phyloP scores from a whole-genome alignment of 2,888 invertebrate species.

The Coelopa pilipes region DNA sequence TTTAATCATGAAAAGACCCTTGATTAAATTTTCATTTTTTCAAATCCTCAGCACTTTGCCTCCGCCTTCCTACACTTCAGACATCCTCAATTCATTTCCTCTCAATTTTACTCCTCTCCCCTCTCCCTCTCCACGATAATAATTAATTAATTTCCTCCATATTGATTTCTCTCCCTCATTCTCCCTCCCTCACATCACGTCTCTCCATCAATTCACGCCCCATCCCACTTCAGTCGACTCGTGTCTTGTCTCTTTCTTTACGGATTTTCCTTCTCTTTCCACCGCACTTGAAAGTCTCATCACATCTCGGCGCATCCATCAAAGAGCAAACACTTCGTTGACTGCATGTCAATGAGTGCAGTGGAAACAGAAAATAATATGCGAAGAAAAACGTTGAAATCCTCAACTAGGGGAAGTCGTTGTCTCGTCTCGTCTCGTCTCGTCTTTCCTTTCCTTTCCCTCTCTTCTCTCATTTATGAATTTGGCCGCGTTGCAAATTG shows the following conservation, averaged over 20 bases:
- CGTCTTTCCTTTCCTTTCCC: neutral
- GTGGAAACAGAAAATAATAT: neutral
- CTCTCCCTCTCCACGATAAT: too few relatives aligned
- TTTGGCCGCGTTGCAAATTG: constrained; percentile 34
- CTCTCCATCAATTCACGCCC: neutral
- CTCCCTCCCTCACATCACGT: neutral
- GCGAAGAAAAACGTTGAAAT: neutral
- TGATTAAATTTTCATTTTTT: too few relatives aligned
- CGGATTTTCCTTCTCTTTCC: constrained; percentile 10
- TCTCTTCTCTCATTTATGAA: constrained; percentile 23
- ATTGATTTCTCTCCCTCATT: too few relatives aligned
- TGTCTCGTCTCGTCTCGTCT: neutral
- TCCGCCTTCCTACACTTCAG: too few relatives aligned
- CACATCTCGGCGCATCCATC: constrained; percentile 14
- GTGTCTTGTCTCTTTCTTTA: neutral
- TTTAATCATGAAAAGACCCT: too few relatives aligned
- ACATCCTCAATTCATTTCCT: too few relatives aligned
- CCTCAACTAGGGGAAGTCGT: neutral
- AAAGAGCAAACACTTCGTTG: constrained; percentile 22
- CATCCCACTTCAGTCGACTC: neutral
- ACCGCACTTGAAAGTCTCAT: constrained; percentile 13
- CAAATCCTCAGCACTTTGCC: too few relatives aligned
- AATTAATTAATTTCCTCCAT: too few relatives aligned
- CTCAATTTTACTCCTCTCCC: too few relatives aligned
- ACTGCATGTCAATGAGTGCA: constrained; percentile 29